A percentile compares a stretch with the other conserved stretches of the same genome.
These are phyloP conservation scores for Serripes groenlandicus DNA, from an alignment of 2,888 invertebrate genomes.

Conservation along the genomic window DNA sequence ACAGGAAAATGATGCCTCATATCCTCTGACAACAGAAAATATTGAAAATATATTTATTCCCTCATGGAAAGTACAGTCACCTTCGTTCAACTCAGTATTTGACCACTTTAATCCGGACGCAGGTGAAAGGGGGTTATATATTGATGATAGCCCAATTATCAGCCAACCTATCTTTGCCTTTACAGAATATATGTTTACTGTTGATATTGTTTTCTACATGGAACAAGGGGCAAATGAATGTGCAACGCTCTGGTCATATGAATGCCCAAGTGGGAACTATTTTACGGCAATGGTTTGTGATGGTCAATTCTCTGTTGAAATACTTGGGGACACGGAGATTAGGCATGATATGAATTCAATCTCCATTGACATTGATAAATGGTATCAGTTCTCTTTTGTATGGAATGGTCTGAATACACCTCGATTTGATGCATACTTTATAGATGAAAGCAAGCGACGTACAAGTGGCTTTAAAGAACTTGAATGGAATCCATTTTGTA, in stretches of 20 bases:
- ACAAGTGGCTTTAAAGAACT: conserved; percentile 35
- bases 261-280: conserved; percentile 21
- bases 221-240: conserved; percentile 46
- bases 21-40: conserved; percentile 51
- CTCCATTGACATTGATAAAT: conserved; percentile 54
- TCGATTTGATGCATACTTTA: conserved; percentile 57
- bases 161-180: conserved; percentile 64
- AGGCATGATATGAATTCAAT: conserved; percentile 35
- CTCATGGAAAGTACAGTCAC: conserved; percentile 60
- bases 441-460: conserved; percentile 46
- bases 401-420: conserved; percentile 59
- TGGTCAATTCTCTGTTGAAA: neutral
- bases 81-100: conserved; percentile 53
- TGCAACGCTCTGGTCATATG: conserved; percentile 73
- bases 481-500: conserved; percentile 34
- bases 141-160: conserved; percentile 49
- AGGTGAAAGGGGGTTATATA: conserved; percentile 64
- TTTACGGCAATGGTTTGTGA: conserved; percentile 65
- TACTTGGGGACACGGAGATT: neutral
- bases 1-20: conserved; percentile 12
- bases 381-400: conserved; percentile 75
- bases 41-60: conserved; percentile 66
- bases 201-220: conserved; percentile 74
- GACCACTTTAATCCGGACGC: conserved; percentile 29
- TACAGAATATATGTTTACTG: conserved; percentile 63